Evolutionary conservation across 2,888 invertebrate species (phyloP).

Genomic region (Hipparchia semele): DNA sequence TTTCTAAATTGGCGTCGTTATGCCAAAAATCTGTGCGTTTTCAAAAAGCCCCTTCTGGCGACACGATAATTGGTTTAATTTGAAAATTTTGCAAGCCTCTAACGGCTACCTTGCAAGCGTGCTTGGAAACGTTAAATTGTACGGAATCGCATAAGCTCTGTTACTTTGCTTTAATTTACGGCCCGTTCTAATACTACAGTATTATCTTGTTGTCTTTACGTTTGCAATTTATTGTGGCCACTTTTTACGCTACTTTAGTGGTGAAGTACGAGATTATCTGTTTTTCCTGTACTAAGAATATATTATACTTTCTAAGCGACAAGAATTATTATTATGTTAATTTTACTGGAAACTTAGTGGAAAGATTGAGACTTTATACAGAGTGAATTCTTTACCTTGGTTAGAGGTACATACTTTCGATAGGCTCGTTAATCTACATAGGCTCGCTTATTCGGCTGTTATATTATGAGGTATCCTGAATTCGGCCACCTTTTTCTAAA

Average conservation of each 20-base stretch:
- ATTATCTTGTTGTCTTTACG: slow-evolving; percentile 40
- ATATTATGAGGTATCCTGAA: too few species aligned
- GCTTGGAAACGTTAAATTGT: slow-evolving; percentile 40
- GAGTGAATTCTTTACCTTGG: too few species aligned
- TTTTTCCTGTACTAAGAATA: neutral
- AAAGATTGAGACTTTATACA: neutral
- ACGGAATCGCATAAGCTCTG: slow-evolving; percentile 40
- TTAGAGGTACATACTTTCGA: too few species aligned
- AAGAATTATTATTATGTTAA: neutral
- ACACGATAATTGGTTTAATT: slow-evolving; percentile 26
- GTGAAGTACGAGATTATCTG: slow-evolving; percentile 17
- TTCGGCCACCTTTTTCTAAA: too few species aligned
- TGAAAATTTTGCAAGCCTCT: slow-evolving; percentile 21
- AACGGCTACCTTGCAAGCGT: slow-evolving; percentile 33
- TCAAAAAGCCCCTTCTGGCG: slow-evolving; percentile 5
- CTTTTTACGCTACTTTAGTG: slow-evolving; percentile 28
- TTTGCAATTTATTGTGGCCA: slow-evolving; percentile 34
- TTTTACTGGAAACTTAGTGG: neutral
- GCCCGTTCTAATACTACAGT: slow-evolving; percentile 37
- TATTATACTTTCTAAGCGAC: slow-evolving; percentile 20
- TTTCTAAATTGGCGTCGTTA: slow-evolving; percentile 18
- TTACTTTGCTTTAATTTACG: slow-evolving; percentile 42
- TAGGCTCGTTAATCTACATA: too few species aligned
- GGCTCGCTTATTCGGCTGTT: too few species aligned
- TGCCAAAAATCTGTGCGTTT: slow-evolving; percentile 7